Base-by-base conservation (phyloP, 1,140 invertebrate species). In the Heliothis virescens region DNA sequence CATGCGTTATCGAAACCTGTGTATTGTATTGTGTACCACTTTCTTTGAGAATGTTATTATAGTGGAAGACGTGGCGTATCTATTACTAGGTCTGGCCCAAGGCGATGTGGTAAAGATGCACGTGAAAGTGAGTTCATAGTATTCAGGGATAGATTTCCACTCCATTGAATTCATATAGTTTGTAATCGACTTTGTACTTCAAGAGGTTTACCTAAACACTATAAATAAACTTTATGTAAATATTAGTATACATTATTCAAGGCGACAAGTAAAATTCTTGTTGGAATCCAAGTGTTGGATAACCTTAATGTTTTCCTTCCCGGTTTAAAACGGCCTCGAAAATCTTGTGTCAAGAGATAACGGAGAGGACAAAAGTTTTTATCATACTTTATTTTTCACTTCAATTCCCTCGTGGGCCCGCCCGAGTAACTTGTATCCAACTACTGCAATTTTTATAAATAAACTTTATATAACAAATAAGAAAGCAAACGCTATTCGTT, bases 341-440 rank as follows among this genome's bases (percentile, higher is more conserved):
- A 67, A 63, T 63, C 29, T 63, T 67, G 63, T 67, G 63, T 67
- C 47, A n/a, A 48, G 63, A 67, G 63, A 67, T 67, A 67, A 67
- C 47, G n/a, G 47, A 67, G 63, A 67, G 34, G 34, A 47, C 47
- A 67, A 67, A 67, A 67, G 41, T 67, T 67, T 41, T 67, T 67
- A 67, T 67, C 63, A 67, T 67, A 48, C 63, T 67, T 67, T 67
- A 67, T 50, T 67, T 67, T 67, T 48, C 63, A 67, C 63, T 67
- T 50, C 26, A 67, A 47, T 50, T 67, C 63, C 63, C 63, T 67
- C 50, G 47, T 21, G 63, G 47, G 47, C 16, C n/a, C n/a, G 41
- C 16, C 16, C 21, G 21, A 21, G 63, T 48, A 67, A 67, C 41
- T 47, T 13, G 34, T 9, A 47, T 41, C 18, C 16, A 21, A 67